Evolutionary conservation across 30 jellyfish, hydroid and myxozoan genomes (phyloP).

Genomic region (Nemopilema nomurai): DNA sequence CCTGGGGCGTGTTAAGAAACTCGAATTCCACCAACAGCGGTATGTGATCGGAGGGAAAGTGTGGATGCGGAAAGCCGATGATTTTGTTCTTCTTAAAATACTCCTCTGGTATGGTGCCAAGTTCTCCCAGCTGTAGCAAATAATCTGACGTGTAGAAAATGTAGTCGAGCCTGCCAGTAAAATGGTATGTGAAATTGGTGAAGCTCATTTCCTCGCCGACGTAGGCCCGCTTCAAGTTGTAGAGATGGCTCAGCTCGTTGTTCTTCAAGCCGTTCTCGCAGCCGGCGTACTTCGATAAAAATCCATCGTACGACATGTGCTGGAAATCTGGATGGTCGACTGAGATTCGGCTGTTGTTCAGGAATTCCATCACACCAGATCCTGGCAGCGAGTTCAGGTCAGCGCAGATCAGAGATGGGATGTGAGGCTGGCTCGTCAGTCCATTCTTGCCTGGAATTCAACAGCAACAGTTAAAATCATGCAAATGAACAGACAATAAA

Average conservation of each 20-base stretch:
- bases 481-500: neutral
- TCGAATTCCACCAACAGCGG: conserved; percentile 92
- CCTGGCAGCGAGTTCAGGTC: conserved; percentile 93
- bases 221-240: conserved; percentile 78
- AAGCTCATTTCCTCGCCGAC: conserved; percentile 77
- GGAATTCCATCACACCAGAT: conserved; percentile 92
- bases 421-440: conserved; percentile 32
- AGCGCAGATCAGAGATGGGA: conserved; percentile 87
- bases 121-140: conserved; percentile 83
- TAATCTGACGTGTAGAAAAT: conserved; percentile 81
- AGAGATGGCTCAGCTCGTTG: conserved; percentile 75
- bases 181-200: conserved; percentile 90
- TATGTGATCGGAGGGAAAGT: conserved; percentile 93
- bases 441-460: conserved; percentile 67
- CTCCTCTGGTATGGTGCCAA: conserved; percentile 82
- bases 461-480: neutral
- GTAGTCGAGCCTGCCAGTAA: conserved; percentile 92
- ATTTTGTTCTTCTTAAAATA: conserved; percentile 81
- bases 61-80: conserved; percentile 98
- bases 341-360: conserved; percentile 78
- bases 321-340: conserved; percentile 90
- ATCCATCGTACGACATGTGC: conserved; percentile 79
- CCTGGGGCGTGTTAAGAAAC: conserved; percentile 38
- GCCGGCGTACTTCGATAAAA: conserved; percentile 78
- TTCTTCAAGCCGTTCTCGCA: conserved; percentile 73